Conservation (phyloP, 2,113 vertebrate genomes). For the Aleadryas rufinucha region DNA sequence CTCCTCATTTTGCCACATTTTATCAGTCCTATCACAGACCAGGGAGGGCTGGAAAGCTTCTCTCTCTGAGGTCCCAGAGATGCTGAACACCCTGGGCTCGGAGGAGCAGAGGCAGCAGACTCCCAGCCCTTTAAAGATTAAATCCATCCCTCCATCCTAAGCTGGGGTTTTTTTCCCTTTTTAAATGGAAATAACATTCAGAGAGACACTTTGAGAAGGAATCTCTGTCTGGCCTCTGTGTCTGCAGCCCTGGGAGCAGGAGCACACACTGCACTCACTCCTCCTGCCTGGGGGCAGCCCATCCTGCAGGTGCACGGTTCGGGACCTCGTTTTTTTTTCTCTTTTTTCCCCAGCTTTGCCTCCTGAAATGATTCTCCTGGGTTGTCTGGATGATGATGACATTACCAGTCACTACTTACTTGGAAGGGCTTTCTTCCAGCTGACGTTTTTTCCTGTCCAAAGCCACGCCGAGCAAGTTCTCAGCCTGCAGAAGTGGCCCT, state of each 20-base stretch:
- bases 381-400: background rate
- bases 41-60: background rate
- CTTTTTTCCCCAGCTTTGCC: background rate
- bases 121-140: background rate
- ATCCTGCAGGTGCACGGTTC: background rate
- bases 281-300: accelerated
- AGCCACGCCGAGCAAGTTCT: background rate
- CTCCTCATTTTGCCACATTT: background rate
- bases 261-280: background rate
- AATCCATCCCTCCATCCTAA: background rate
- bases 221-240: background rate
- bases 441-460: background rate
- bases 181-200: background rate
- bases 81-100: accelerated
- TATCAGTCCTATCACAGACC: accelerated
- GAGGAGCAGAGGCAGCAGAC: background rate
- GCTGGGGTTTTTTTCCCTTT: background rate
- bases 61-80: background rate
- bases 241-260: background rate
- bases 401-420: background rate
- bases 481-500: background rate
- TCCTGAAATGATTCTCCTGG: background rate
- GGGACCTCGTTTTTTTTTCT: background rate
- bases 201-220: background rate
- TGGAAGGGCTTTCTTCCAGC: background rate